A percentile compares a stretch with the other conserved stretches of the same genome.
Conservation (phyloP, 2,113 vertebrate species). For the Micronycteris hirsuta region DNA sequence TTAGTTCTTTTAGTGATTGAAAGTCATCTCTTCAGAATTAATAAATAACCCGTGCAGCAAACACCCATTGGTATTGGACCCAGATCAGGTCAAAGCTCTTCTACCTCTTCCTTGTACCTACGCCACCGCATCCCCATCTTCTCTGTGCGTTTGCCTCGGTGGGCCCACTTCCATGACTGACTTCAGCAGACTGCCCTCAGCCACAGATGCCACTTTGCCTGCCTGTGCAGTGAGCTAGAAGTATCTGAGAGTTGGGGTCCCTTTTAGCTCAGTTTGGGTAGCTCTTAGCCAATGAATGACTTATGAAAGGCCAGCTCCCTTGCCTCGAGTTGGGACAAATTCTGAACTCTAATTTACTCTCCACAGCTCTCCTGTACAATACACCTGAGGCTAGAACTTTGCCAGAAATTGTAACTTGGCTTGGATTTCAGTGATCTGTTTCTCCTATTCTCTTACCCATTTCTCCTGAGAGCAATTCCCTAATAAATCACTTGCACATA, state of each 20-base stretch:
- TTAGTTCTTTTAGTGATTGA: neutral
- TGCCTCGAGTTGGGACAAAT: neutral
- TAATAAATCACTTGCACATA: neutral
- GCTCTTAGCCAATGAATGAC: neutral
- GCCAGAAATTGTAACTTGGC: neutral
- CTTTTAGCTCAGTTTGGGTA: neutral
- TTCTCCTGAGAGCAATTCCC: neutral
- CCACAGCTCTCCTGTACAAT: neutral
- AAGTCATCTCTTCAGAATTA: neutral
- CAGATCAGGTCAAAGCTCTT: neutral
- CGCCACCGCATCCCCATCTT: neutral
- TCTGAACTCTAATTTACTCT: neutral
- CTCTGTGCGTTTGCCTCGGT: no score
- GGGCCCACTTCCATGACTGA: neutral
- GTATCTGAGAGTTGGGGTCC: neutral
- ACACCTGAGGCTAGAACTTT: neutral
- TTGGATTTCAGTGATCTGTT: neutral
- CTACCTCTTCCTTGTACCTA: neutral
- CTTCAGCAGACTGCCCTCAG: neutral
- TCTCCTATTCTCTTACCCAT: neutral
- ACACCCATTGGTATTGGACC: neutral
- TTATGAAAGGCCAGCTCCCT: neutral
- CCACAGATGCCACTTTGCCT: neutral
- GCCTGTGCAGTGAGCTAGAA: neutral
- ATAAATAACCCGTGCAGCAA: neutral